Evolutionary conservation across 2,797 vertebrate species (phyloP).

Genomic region (Sebastes kiyomatsui): DNA sequence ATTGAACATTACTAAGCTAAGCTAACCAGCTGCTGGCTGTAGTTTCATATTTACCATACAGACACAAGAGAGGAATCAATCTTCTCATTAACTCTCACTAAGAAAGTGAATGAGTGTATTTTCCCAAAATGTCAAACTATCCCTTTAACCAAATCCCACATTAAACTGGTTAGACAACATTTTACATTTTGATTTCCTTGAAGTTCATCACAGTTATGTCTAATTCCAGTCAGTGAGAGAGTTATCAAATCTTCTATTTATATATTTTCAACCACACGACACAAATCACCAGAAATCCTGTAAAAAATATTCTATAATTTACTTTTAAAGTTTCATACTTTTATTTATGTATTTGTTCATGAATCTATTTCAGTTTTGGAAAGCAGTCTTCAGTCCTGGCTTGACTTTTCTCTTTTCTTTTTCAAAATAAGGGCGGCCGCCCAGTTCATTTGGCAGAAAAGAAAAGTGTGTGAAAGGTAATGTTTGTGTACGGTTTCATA

Average conservation of each 20-base stretch:
- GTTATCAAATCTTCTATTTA: not conserved
- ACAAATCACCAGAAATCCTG: not conserved
- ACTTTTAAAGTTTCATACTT: not conserved
- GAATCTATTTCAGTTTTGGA: not conserved
- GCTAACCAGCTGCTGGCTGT: no score
- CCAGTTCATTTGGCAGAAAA: conserved; percentile 6
- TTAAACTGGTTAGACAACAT: not conserved
- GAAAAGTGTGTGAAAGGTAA: conserved; percentile 68
- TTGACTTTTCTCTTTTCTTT: not conserved
- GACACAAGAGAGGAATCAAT: no score
- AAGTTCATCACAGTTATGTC: not conserved
- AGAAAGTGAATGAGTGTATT: not conserved
- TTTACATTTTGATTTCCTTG: not conserved
- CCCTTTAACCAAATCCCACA: not conserved
- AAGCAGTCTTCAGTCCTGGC: not conserved
- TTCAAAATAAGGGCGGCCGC: not conserved
- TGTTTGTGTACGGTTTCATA: not conserved
- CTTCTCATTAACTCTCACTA: no score
- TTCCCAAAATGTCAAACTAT: not conserved
- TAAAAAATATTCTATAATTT: not conserved
- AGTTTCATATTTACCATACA: no score
- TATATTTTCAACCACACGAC: not conserved
- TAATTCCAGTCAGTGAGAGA: not conserved
- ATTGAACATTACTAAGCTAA: no score
- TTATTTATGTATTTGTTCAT: not conserved